Base-by-base conservation (phyloP, 2,888 invertebrate genomes). In the Caenorhabditis becei region DNA sequence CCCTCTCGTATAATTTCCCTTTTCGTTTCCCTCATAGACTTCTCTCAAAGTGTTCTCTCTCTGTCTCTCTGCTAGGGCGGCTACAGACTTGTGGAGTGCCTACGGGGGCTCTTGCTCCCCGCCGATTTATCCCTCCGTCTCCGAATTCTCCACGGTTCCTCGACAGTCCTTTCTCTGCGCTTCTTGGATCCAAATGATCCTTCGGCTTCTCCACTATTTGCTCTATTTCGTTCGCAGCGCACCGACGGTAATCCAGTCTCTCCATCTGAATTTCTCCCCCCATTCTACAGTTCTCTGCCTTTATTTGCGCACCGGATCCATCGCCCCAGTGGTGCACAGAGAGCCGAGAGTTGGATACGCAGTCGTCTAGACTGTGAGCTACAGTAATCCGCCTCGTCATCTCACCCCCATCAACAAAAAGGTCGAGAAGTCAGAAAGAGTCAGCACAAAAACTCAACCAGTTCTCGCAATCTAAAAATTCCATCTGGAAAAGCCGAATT, bases 271-370 rank as follows among this genome's bases (percentile, higher is more conserved):
- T 41, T 16, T 16, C 28, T 18, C 49, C 20, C 11, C 28, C 28
- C 28, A 26, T 54, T 24, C 54, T 28, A 26, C 54, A 26, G 35
- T 24, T 35, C 59, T 18, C 35, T 35, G 8, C 26, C 7, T 20
- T 20, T 63, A 32, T 47, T 49, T 49, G 62, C 62, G 16, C 47
- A 49, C 62, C 62, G 62, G 49, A 49, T 47, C 44, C 32, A 32
- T 32, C 32, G 4, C 32, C 32, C 32, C 32, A 10, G 32, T 32
- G 24, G 26, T 49, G 37, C 23, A 24, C 11, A 24, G 41, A 41
- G 1, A 14, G 24, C 16, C 37, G 11, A 24, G 16, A 41, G 41
- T n/a, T n/a, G n/a, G n/a, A n/a, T n/a, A 24, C 16, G 41, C 18
- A 41, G 35, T 16, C 24, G 5, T 16, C 18, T 1, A 18, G 59